Conservation (phyloP, 2,113 vertebrate genomes). For the Oncorhynchus masou region DNA sequence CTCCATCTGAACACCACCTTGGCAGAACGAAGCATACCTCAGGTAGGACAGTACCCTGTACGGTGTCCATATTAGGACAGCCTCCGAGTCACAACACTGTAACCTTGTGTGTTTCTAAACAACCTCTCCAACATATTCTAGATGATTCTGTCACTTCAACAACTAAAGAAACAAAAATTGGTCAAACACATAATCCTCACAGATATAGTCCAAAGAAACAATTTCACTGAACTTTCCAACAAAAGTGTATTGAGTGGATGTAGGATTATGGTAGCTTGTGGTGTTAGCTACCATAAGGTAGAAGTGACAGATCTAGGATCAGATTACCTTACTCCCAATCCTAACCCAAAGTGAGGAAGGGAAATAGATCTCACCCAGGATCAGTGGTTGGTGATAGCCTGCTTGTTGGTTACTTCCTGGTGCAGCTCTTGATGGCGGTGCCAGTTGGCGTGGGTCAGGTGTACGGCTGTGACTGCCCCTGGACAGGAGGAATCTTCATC, state of each 20-base stretch:
- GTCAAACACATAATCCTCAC: background rate
- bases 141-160: background rate
- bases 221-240: background rate
- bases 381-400: background rate
- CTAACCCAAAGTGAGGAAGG: too few species aligned
- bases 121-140: background rate
- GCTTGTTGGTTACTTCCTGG: background rate
- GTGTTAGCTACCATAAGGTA: background rate
- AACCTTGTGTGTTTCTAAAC: background rate
- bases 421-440: conserved; percentile 76
- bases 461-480: conserved; percentile 79
- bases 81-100: background rate
- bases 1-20: conserved; percentile 65
- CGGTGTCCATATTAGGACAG: too few species aligned
- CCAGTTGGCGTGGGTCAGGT: conserved; percentile 79
- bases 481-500: conserved; percentile 79
- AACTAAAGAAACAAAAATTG: background rate
- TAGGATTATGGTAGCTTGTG: background rate
- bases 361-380: too few species aligned
- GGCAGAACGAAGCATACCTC: conserved; percentile 54
- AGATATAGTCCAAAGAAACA: background rate
- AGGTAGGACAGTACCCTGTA: conserved; percentile 58
- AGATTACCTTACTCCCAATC: too few species aligned
- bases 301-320: too few species aligned
- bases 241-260: background rate